phyloP scores from a whole-genome alignment of 2,888 invertebrate species.

The Caenorhabditis afra region DNA sequence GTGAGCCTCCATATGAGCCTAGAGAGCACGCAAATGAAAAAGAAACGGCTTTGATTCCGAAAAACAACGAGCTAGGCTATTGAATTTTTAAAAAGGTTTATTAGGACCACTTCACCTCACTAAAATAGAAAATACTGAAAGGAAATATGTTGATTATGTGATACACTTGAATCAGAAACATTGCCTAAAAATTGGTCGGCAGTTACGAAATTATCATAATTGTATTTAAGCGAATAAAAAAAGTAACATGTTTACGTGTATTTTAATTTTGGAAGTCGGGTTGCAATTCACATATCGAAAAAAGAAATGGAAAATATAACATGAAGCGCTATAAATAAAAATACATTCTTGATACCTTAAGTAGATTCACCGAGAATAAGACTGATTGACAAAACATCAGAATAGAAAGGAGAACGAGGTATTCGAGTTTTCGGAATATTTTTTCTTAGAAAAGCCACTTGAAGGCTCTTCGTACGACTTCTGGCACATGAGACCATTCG shows the following conservation, averaged over 20 bases:
- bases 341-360: too few species aligned
- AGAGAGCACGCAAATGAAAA: too few species aligned
- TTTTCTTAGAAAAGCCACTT: conserved; percentile 74
- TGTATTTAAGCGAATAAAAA: too few species aligned
- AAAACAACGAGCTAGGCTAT: not conserved
- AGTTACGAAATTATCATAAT: too few species aligned
- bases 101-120: conserved; percentile 1
- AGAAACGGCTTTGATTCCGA: not conserved
- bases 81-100: not conserved
- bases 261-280: not conserved
- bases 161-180: not conserved
- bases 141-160: conserved; percentile 8
- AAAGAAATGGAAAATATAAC: conserved; percentile 7
- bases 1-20: too few species aligned
- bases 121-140: conserved; percentile 28
- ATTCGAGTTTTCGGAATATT: conserved; percentile 2
- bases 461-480: conserved; percentile 71
- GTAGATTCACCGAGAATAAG: conserved; percentile 51
- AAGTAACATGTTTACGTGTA: too few species aligned
- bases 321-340: conserved; percentile 43
- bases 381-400: conserved; percentile 3
- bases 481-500: conserved; percentile 75
- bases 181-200: not conserved
- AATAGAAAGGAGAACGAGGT: conserved; percentile 11
- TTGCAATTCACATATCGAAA: conserved; percentile 32